Evolutionary conservation across 2,888 invertebrate genomes (phyloP).

Genomic region (Drosophila demipolita): DNA sequence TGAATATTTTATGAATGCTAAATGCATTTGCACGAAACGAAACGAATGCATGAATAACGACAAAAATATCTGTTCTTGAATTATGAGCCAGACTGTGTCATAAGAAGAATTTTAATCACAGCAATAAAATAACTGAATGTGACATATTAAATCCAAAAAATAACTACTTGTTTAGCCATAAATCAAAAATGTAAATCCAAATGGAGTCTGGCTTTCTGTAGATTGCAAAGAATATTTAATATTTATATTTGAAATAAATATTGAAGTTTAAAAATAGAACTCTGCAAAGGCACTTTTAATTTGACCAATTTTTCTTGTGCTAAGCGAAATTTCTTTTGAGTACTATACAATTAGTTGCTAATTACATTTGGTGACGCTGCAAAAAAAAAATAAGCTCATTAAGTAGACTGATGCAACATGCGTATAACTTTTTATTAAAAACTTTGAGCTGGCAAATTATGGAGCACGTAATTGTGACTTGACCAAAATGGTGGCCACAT

Average conservation of each 20-base stretch:
- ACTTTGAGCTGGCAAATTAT: not conserved
- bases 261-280: not conserved
- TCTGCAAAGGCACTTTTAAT: not conserved
- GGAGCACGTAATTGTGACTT: slow-evolving; percentile 45
- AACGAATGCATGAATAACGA: slow-evolving; percentile 16
- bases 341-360: slow-evolving; percentile 41
- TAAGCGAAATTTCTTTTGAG: not conserved
- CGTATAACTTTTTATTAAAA: slow-evolving; percentile 11
- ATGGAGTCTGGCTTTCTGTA: not conserved
- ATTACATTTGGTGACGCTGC: slow-evolving; percentile 31
- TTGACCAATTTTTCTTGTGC: not conserved
- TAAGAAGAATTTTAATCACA: not conserved
- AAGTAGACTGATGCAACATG: slow-evolving; percentile 1
- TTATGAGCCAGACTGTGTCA: slow-evolving; percentile 5
- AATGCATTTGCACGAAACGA: slow-evolving; percentile 19
- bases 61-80: slow-evolving; percentile 14
- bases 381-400: slow-evolving; percentile 27
- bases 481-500: slow-evolving; percentile 30
- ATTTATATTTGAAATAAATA: not conserved
- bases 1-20: slow-evolving; percentile 33
- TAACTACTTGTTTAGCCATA: not conserved
- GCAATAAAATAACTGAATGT: slow-evolving; percentile 7
- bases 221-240: not conserved
- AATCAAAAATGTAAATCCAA: not conserved
- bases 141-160: not conserved